phyloP scores from a whole-genome alignment of 2,113 vertebrate species.

The Etia nguti region DNA sequence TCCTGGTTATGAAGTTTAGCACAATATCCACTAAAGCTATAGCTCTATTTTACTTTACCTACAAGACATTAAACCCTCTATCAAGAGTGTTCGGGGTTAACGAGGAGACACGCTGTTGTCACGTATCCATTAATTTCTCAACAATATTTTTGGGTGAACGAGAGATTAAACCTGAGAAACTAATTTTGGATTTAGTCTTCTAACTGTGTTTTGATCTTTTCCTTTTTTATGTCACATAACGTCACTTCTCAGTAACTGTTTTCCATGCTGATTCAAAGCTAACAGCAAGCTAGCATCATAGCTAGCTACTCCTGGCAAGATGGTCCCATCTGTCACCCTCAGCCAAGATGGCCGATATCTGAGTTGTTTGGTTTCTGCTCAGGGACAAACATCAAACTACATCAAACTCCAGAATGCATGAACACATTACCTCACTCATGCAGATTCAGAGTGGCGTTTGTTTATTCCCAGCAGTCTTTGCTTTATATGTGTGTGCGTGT shows the following conservation, averaged over 20 bases:
- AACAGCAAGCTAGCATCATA: not conserved
- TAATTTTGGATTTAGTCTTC: not conserved
- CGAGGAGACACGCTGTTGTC: not conserved
- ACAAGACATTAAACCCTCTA: not conserved
- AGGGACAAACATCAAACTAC: slow-evolving; percentile 10
- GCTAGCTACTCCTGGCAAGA: slow-evolving; percentile 11
- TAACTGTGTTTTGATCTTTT: not conserved
- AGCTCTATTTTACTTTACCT: accelerated
- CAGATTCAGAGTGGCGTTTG: slow-evolving; percentile 40
- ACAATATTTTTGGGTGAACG: not conserved
- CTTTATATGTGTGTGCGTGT: not conserved
- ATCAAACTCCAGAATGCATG: slow-evolving; percentile 26
- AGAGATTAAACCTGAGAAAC: not conserved
- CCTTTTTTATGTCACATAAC: not conserved
- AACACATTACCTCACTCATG: slow-evolving; percentile 39
- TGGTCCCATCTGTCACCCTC: not conserved
- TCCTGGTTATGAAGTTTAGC: not conserved
- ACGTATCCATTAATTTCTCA: not conserved
- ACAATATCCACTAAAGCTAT: not conserved
- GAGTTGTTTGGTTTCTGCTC: slow-evolving; percentile 1
- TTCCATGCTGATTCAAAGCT: not conserved
- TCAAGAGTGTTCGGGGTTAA: not conserved
- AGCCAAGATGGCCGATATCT: slow-evolving; percentile 34
- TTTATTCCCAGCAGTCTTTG: slow-evolving; percentile 35
- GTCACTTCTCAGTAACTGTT: not conserved